A percentile compares a stretch with the other conserved stretches of the same genome.
Evolutionary conservation across 2,888 invertebrate genomes (phyloP).

Genomic region (Drosophila melanosoma): DNA sequence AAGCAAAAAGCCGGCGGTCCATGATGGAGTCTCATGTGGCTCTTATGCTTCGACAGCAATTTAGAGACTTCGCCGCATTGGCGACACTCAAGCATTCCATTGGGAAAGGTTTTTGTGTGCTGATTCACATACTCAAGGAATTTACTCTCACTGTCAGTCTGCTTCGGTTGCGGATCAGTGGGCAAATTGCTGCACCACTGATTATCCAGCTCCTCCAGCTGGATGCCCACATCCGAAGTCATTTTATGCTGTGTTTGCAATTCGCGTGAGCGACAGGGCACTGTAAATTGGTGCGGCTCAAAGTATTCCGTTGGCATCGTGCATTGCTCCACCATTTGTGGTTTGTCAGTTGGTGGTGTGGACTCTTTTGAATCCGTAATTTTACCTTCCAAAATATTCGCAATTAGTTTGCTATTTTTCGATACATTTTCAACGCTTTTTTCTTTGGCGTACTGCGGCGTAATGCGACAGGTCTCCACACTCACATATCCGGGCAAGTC

Average conservation of each 20-base stretch:
- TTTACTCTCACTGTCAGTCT: not conserved
- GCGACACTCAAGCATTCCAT: constrained; percentile 67
- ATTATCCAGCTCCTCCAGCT: constrained; percentile 28
- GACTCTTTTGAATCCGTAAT: not conserved
- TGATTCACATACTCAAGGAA: constrained; percentile 46
- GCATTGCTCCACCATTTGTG: not conserved
- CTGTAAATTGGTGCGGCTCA: not conserved
- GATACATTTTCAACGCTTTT: not conserved
- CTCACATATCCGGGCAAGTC: constrained; percentile 47
- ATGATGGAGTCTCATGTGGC: constrained; percentile 68
- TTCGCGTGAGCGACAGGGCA: constrained; percentile 31
- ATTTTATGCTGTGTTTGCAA: constrained; percentile 23
- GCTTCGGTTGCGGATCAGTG: not conserved
- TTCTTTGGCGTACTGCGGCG: constrained; percentile 5
- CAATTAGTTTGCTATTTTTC: not conserved
- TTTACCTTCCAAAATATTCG: not conserved
- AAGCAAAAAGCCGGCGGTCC: constrained; percentile 63
- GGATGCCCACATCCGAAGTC: constrained; percentile 41
- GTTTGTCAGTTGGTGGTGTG: too few relatives aligned
- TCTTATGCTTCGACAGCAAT: constrained; percentile 33
- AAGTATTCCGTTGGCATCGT: not conserved
- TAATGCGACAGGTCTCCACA: constrained; percentile 44
- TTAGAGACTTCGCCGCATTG: constrained; percentile 72
- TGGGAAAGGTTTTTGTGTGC: constrained; percentile 54
- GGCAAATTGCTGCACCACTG: not conserved